Evolutionary conservation across 92 coral and sea anemone genomes (phyloP).

Genomic region (Paramuricea clavata): DNA sequence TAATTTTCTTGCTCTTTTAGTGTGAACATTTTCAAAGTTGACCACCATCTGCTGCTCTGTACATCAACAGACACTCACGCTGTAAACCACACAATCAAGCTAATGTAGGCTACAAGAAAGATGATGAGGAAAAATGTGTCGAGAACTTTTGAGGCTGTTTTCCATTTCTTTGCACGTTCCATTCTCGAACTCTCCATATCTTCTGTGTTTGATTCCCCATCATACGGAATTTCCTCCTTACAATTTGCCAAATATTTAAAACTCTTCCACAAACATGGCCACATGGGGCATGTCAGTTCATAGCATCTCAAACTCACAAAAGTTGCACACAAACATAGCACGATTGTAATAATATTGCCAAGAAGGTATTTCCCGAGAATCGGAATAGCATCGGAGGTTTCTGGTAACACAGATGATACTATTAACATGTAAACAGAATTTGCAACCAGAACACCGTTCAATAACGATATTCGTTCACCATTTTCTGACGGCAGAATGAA

Average conservation of each 20-base stretch:
- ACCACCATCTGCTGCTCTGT: no score
- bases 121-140: conserved; percentile 15
- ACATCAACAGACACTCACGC: neutral
- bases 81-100: neutral
- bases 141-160: conserved; percentile 23
- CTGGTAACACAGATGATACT: conserved; percentile 49
- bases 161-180: conserved; percentile 21
- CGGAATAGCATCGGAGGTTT: conserved; percentile 52
- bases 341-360: conserved; percentile 26
- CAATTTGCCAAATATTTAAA: conserved; percentile 2
- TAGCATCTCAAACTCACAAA: conserved; percentile 12
- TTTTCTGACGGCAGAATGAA: conserved; percentile 51
- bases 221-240: neutral
- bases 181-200: neutral
- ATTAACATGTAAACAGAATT: conserved; percentile 61
- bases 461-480: conserved; percentile 57
- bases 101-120: neutral
- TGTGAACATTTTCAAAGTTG: no score
- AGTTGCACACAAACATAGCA: conserved; percentile 38
- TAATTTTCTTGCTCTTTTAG: no score
- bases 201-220: neutral
- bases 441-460: conserved; percentile 43
- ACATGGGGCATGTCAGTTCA: neutral
- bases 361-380: conserved; percentile 39
- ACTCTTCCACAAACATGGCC: no score